Conservation (phyloP, 2,797 vertebrate genomes). For the Syncerus caffer region DNA sequence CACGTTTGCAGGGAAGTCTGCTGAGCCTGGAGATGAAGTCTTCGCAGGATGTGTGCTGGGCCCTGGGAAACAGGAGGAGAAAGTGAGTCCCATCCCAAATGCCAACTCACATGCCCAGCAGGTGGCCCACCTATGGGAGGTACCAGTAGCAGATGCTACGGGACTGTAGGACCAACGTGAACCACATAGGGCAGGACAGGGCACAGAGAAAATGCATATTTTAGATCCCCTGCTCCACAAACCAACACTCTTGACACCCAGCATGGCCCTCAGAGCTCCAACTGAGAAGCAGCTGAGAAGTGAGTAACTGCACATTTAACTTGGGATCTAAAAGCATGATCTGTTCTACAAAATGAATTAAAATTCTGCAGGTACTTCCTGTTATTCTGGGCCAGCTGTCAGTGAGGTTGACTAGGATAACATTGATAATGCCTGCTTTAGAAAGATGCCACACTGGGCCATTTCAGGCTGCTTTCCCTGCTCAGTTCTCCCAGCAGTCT, state of each 20-base stretch:
- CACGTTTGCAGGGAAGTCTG: rapidly evolving
- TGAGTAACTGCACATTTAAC: rapidly evolving
- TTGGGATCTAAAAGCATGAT: not conserved
- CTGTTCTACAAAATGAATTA: not conserved
- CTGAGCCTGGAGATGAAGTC: not conserved
- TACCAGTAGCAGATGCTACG: rapidly evolving
- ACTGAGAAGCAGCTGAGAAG: not conserved
- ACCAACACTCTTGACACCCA: not conserved
- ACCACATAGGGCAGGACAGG: not conserved
- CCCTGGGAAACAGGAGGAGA: not conserved
- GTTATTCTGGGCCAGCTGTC: not conserved
- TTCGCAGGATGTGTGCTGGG: not conserved
- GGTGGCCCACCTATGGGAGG: not conserved
- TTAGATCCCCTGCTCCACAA: not conserved
- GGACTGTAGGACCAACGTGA: not conserved
- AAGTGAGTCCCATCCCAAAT: not conserved
- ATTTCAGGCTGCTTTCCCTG: rapidly evolving
- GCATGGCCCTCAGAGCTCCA: not conserved
- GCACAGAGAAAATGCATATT: rapidly evolving
- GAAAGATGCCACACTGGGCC: rapidly evolving
- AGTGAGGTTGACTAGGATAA: rapidly evolving
- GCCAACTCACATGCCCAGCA: not conserved
- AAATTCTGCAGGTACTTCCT: not conserved
- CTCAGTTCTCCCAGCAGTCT: not conserved
- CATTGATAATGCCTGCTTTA: not conserved